Evolutionary conservation across 1,140 invertebrate species (phyloP).

Genomic region (Mylabris phalerata): DNA sequence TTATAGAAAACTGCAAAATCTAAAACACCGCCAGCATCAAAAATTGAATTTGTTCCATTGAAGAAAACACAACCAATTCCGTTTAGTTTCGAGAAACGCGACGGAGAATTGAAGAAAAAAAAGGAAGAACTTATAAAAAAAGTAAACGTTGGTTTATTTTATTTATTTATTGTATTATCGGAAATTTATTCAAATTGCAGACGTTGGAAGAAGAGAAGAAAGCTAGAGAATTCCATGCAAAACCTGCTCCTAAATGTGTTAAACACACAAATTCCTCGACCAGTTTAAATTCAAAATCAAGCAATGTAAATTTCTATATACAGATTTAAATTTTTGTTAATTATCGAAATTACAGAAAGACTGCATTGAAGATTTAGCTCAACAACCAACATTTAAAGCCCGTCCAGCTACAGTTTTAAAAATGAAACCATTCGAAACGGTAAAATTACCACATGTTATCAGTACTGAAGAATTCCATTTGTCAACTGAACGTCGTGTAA

Average conservation of each 20-base stretch:
- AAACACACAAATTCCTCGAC: neutral
- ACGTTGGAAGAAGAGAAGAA: constrained; percentile 41
- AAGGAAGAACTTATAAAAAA: constrained; percentile 47
- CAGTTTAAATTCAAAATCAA: neutral
- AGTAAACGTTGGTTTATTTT: constrained; percentile 14
- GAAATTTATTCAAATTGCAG: no score
- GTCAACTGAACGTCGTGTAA: constrained; percentile 44
- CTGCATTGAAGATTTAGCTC: neutral
- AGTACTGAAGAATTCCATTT: constrained; percentile 42
- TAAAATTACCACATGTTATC: constrained; percentile 22
- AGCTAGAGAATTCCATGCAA: constrained; percentile 42
- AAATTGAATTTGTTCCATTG: neutral
- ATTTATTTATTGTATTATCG: no score
- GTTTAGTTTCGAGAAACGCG: constrained; percentile 50
- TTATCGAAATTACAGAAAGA: constrained; percentile 8
- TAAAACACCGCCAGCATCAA: neutral
- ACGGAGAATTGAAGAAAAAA: constrained; percentile 39
- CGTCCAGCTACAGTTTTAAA: constrained; percentile 42
- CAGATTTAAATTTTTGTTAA: no score
- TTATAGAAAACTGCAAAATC: neutral
- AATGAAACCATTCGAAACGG: constrained; percentile 48
- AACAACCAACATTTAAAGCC: constrained; percentile 43
- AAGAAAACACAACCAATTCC: constrained; percentile 38
- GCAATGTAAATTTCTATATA: neutral
- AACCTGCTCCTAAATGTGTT: constrained; percentile 35